These are phyloP conservation scores for Paratilapia polleni DNA, from an alignment of 2,113 vertebrate species.

Conservation along the genomic window DNA sequence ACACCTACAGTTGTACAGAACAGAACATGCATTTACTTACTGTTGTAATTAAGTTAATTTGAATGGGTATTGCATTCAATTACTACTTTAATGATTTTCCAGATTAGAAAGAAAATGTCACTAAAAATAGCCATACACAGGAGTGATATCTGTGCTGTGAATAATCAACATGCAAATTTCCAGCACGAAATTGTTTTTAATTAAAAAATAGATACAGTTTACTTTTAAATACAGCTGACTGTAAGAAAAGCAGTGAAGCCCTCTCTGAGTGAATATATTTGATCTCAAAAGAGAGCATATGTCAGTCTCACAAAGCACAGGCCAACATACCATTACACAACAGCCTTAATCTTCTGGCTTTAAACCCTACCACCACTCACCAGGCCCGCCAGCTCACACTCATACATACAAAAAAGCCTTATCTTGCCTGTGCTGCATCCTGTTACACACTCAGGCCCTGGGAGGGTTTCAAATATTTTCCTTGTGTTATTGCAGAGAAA, in stretches of 20 bases:
- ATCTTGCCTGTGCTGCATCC: background rate
- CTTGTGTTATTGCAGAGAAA: background rate
- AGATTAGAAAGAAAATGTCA: too few relatives aligned
- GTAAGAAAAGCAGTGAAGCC: too few relatives aligned
- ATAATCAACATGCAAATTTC: too few relatives aligned
- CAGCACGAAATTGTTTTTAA: too few relatives aligned
- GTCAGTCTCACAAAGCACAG: background rate
- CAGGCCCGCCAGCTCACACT: background rate
- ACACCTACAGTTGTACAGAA: background rate
- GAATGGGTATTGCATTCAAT: background rate
- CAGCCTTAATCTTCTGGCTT: constrained; percentile 5
- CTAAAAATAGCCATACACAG: too few relatives aligned
- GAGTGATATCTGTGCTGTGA: too few relatives aligned
- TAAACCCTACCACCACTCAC: background rate
- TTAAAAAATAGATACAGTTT: too few relatives aligned
- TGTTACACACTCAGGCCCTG: background rate
- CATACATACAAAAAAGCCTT: background rate
- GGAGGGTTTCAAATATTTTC: background rate
- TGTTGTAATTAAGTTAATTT: background rate
- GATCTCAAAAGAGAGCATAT: background rate
- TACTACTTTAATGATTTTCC: too few relatives aligned
- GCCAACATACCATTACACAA: background rate
- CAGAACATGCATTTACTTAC: background rate
- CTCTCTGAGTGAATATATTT: background rate
- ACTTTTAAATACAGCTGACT: too few relatives aligned